phyloP scores from a whole-genome alignment of 2,888 invertebrate species.

The Biston stratarius region DNA sequence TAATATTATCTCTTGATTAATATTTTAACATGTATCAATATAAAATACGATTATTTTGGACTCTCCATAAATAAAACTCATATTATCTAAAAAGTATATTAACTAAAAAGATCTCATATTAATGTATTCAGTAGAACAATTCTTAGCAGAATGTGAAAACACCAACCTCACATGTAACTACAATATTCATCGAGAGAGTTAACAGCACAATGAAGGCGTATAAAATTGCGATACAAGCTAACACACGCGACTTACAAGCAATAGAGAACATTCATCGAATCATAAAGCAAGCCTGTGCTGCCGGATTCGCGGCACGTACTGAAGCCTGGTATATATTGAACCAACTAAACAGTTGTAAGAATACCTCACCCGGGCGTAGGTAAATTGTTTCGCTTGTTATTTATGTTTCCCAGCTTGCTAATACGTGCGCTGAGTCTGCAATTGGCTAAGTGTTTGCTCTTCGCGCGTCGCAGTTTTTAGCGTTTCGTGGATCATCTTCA shows the following conservation, averaged over 20 bases:
- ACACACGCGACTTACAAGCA: conserved; percentile 64
- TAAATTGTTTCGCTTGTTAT: conserved; percentile 83
- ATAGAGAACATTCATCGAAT: conserved; percentile 72
- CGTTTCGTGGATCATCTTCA: conserved; percentile 49
- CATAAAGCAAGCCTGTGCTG: conserved; percentile 61
- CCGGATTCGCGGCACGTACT: conserved; percentile 75
- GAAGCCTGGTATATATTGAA: conserved; percentile 77
- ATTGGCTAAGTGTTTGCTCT: conserved; percentile 51
- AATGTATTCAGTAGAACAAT: not conserved
- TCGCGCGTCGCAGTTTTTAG: conserved; percentile 50
- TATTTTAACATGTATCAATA: too few relatives aligned
- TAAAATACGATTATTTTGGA: not conserved
- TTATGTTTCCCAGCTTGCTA: conserved; percentile 82
- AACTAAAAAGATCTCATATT: too few relatives aligned
- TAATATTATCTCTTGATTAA: too few relatives aligned
- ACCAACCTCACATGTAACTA: conserved; percentile 11
- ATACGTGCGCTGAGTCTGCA: conserved; percentile 76
- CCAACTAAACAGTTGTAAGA: conserved; percentile 84
- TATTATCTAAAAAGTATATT: too few relatives aligned
- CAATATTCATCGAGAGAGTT: conserved; percentile 44
- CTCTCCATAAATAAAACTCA: not conserved
- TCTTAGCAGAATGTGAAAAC: not conserved
- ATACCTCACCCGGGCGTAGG: conserved; percentile 79
- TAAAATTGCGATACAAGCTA: conserved; percentile 62
- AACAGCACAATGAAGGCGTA: conserved; percentile 60